phyloP scores from a whole-genome alignment of 2,113 vertebrate species.

The Willisornis vidua region DNA sequence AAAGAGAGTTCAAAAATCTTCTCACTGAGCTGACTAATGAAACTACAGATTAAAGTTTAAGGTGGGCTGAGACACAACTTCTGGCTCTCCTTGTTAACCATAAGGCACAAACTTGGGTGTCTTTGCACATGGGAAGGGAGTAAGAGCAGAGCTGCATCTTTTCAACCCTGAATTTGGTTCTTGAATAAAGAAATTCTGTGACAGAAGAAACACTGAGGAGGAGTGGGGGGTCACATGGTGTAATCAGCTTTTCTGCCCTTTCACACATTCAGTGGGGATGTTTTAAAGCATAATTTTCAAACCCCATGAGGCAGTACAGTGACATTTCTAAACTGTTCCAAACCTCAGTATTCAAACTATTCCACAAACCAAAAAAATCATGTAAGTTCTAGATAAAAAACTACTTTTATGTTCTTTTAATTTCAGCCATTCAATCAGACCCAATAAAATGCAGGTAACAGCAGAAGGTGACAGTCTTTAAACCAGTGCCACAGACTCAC shows the following conservation, averaged over 20 bases:
- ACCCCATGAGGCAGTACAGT: rapidly evolving
- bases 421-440: neutral
- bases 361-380: neutral
- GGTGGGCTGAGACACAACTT: neutral
- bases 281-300: neutral
- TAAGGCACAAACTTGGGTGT: neutral
- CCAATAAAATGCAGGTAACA: neutral
- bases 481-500: neutral
- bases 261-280: neutral
- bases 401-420: neutral
- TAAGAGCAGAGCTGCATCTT: neutral
- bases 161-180: neutral
- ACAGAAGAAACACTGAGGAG: neutral
- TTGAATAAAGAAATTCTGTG: neutral
- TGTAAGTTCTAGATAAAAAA: neutral
- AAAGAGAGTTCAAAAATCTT: neutral
- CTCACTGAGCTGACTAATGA: neutral
- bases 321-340: neutral
- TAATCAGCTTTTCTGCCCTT: neutral
- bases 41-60: neutral
- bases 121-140: neutral
- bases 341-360: neutral
- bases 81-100: neutral
- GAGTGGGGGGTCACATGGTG: rapidly evolving
- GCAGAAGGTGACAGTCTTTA: neutral